Evolutionary conservation across 2,113 vertebrate genomes (phyloP).

Genomic region (Guaruba guarouba): DNA sequence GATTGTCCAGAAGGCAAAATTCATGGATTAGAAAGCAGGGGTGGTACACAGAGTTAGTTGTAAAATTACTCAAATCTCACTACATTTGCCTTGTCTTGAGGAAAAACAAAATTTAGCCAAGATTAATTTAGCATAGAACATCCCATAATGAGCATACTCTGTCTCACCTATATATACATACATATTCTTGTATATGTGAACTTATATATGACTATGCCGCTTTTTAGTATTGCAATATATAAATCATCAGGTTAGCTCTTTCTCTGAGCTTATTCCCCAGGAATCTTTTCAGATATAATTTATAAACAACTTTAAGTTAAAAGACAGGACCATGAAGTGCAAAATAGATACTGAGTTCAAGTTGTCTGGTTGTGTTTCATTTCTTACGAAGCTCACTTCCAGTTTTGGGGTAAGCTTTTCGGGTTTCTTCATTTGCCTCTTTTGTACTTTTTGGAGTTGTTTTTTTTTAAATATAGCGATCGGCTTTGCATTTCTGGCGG

Average conservation of each 20-base stretch:
- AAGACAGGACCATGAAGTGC: not conserved
- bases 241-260: not conserved
- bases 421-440: not conserved
- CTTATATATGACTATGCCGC: not conserved
- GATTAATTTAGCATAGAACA: not conserved
- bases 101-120: not conserved
- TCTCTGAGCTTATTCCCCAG: not conserved
- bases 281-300: not conserved
- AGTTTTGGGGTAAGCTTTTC: not conserved
- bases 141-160: not conserved
- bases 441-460: not conserved
- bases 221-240: not conserved
- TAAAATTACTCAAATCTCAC: not conserved
- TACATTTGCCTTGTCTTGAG: not conserved
- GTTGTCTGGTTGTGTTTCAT: not conserved
- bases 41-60: not conserved
- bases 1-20: not conserved
- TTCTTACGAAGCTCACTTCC: not conserved
- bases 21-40: not conserved
- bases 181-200: not conserved
- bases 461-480: not conserved
- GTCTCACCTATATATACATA: not conserved
- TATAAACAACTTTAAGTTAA: not conserved
- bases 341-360: not conserved
- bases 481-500: not conserved